Evolutionary conservation across 1,140 invertebrate species (phyloP), one percentile per base, ranked within the genome.

Genomic region (Cotesia vestalis): DNA sequence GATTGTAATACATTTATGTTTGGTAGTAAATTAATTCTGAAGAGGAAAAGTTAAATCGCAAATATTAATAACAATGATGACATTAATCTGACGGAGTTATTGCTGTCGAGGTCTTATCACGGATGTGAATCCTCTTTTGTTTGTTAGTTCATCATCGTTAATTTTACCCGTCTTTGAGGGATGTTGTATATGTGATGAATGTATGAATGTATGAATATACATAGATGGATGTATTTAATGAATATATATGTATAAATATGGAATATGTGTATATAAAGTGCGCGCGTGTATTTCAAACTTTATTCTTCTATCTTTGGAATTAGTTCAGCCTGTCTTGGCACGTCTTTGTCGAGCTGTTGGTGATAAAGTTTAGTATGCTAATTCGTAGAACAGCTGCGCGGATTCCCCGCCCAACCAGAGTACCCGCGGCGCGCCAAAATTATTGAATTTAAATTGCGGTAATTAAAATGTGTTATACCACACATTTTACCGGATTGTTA

Each of bases 291-390:
- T 76, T 76, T 71, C 78, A 77, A 86, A 86, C 84, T 87, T 87
- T 82, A 87, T 87, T 86, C 40, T 46, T 46, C 83, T 85, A 87
- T 86, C 84, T 87, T 85, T 79, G 80, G 83, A 87, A 87, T 87
- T 86, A 86, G 84, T 87, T 86, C 81, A 85, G 84, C 82, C 40
- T 83, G 80, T 83, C 84, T 85, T 86, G 85, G 83, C 84, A 85
- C 84, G 83, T 87, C 85, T 87, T 87, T 86, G 85, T 87, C 84
- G 84, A 80, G 83, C 81, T 86, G 83, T 84, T 84, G 84, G 84
- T 85, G 85, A 87, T 87, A 85, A 86, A 87, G 85, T 87, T 87
- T 87, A 86, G 83, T 86, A 87, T 86, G 85, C 84, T 87, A 87
- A 87, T 87, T 87, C 79, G 78, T 73, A 82, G 83, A 86, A 85